Conservation (phyloP, 2,888 invertebrate genomes). For the Liodrosophila aerea region DNA sequence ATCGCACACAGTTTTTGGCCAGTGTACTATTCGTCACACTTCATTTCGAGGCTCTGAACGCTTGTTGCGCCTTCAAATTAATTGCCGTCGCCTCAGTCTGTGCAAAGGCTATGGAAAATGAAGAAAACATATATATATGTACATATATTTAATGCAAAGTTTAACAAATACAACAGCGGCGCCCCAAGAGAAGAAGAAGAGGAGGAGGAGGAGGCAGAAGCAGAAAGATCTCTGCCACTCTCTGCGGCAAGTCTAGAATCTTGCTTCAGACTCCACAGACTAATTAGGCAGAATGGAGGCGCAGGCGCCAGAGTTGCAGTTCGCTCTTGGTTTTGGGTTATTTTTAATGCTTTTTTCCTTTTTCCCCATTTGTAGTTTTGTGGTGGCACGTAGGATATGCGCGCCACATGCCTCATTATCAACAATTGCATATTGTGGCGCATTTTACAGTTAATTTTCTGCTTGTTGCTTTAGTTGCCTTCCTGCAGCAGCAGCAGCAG, state of each 20-base stretch:
- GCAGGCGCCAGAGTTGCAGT: slow-evolving; percentile 64
- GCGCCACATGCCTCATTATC: slow-evolving; percentile 75
- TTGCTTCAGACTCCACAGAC: slow-evolving; percentile 35
- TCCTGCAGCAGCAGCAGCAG: background rate
- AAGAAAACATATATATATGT: too few species aligned
- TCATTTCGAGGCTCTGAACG: slow-evolving; percentile 73
- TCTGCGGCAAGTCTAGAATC: background rate
- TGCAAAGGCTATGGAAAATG: slow-evolving; percentile 61
- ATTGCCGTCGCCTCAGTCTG: slow-evolving; percentile 62
- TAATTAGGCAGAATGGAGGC: slow-evolving; percentile 62
- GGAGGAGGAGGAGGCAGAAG: too few species aligned
- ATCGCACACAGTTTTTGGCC: too few species aligned
- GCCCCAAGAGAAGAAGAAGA: too few species aligned
- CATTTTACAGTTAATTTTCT: slow-evolving; percentile 72
- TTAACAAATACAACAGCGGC: slow-evolving; percentile 62
- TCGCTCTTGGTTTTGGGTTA: slow-evolving; percentile 18
- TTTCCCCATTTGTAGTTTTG: background rate
- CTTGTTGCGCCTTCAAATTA: slow-evolving; percentile 76
- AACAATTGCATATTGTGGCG: slow-evolving; percentile 74
- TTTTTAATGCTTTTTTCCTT: background rate
- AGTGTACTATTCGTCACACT: slow-evolving; percentile 55
- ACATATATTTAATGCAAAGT: slow-evolving; percentile 74
- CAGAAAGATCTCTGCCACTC: background rate
- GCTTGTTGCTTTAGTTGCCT: slow-evolving; percentile 13
- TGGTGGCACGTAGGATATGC: slow-evolving; percentile 61